These are phyloP conservation scores for Rhyacichthys aspro DNA, from an alignment of 2,797 vertebrate genomes.

Conservation along the genomic window DNA sequence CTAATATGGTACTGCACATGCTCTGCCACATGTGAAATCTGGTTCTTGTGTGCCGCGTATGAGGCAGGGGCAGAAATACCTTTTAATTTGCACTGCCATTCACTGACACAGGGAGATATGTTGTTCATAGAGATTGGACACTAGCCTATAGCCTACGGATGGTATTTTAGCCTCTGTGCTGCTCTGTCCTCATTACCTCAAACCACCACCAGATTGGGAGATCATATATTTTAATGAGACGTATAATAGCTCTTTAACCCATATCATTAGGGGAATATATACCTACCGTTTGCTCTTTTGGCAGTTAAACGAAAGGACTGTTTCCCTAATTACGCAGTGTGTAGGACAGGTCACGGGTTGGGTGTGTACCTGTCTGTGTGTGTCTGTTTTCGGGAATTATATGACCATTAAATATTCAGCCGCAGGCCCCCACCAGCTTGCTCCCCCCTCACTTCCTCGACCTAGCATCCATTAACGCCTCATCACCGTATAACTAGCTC, in stretches of 20 bases:
- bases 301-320: slow-evolving; percentile 79
- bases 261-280: slow-evolving; percentile 83
- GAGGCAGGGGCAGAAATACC: slow-evolving; percentile 25
- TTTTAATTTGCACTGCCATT: slow-evolving; percentile 39
- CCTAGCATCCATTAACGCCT: slow-evolving; percentile 82
- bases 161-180: slow-evolving; percentile 61
- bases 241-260: slow-evolving; percentile 86
- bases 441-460: slow-evolving; percentile 50
- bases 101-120: slow-evolving; percentile 43
- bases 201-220: slow-evolving; percentile 77
- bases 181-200: slow-evolving; percentile 76
- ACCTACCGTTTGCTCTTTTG: slow-evolving; percentile 81
- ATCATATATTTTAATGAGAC: slow-evolving; percentile 88
- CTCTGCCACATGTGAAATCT: slow-evolving; percentile 7
- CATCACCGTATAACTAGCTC: slow-evolving; percentile 82
- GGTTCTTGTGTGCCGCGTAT: slow-evolving; percentile 11
- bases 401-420: slow-evolving; percentile 85
- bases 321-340: slow-evolving; percentile 83
- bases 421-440: slow-evolving; percentile 23
- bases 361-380: slow-evolving; percentile 74
- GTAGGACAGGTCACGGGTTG: slow-evolving; percentile 81
- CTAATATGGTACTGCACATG: slow-evolving; percentile 19
- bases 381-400: slow-evolving; percentile 82
- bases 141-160: slow-evolving; percentile 52
- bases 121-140: slow-evolving; percentile 44